A percentile compares a stretch with the other conserved stretches of the same genome.
These are phyloP conservation scores for Heptranchias perlo DNA, from an alignment of 2,113 vertebrate genomes.

Conservation along the genomic window DNA sequence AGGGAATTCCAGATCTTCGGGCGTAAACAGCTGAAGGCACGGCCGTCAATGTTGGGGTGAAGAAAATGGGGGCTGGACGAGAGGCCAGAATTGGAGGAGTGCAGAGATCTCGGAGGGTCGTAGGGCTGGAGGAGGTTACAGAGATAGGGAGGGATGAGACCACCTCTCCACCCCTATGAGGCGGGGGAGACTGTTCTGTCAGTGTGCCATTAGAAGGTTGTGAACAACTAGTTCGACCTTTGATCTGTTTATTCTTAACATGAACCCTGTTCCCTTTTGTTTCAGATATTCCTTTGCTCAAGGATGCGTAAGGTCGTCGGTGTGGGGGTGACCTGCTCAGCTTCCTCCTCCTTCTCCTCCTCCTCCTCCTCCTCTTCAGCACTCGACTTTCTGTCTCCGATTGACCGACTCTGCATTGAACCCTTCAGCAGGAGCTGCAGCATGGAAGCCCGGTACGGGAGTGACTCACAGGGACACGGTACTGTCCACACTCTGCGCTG, in stretches of 20 bases:
- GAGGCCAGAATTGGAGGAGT: no score
- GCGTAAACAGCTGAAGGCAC: not conserved
- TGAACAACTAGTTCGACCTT: not conserved
- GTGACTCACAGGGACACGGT: not conserved
- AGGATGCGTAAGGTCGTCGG: constrained; percentile 84
- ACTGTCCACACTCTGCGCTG: not conserved
- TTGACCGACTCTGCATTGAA: not conserved
- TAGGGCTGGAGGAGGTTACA: not conserved
- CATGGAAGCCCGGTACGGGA: not conserved
- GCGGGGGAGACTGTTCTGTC: not conserved
- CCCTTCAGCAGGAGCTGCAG: not conserved
- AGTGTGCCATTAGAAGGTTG: not conserved
- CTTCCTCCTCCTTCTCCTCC: constrained; percentile 42
- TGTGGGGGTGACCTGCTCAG: not conserved
- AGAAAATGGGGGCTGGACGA: no score
- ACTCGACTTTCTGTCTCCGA: not conserved
- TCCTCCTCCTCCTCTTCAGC: constrained; percentile 39
- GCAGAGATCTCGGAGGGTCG: not conserved
- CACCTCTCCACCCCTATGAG: not conserved
- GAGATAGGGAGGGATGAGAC: not conserved
- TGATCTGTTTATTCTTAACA: not conserved
- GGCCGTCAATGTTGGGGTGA: not conserved
- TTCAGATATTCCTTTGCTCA: constrained; percentile 91
- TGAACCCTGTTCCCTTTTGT: constrained; percentile 20
- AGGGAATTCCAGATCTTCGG: not conserved